Percentiles rank a stretch among this genome's conserved stretches.
Conservation (phyloP, 2,113 vertebrate species). For the Neodontobutis hainanensis region DNA sequence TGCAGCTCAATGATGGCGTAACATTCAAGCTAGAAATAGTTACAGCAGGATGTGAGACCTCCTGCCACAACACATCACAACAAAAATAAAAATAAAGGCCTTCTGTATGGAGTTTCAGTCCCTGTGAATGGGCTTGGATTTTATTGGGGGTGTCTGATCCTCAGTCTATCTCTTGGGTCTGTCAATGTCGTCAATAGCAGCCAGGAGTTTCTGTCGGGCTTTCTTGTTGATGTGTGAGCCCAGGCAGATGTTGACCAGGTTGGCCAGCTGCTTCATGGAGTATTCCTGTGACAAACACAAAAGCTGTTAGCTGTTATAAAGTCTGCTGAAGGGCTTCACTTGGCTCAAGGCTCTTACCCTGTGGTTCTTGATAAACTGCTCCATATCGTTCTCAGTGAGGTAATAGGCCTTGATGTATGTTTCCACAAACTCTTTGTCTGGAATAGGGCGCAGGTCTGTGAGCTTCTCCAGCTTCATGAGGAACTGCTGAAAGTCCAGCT, state of each 20-base stretch:
- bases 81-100: too few relatives aligned
- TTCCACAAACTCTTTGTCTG: constrained; percentile 98
- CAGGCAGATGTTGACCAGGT: constrained; percentile 96
- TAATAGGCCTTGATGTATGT: constrained; percentile 99
- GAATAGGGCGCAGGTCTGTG: constrained; percentile 96
- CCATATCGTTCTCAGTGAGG: constrained; percentile 98
- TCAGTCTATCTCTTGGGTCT: constrained; percentile 91
- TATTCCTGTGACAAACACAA: constrained; percentile 84
- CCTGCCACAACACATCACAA: too few relatives aligned
- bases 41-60: too few relatives aligned
- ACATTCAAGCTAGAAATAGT: too few relatives aligned
- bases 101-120: constrained; percentile 4
- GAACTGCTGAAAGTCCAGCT: constrained; percentile 98
- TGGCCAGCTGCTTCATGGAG: constrained; percentile 95
- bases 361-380: constrained; percentile 97
- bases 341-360: constrained; percentile 79
- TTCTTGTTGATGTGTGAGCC: constrained; percentile 99
- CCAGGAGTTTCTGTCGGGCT: constrained; percentile 93
- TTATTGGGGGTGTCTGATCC: neutral
- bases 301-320: neutral
- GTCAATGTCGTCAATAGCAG: constrained; percentile 95
- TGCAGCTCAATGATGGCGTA: too few relatives aligned
- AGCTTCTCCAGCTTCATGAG: constrained; percentile 98
- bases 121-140: constrained; percentile 33
- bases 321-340: too few relatives aligned